phyloP scores from a whole-genome alignment of 2,113 vertebrate species.

The Tragelaphus strepsiceros region DNA sequence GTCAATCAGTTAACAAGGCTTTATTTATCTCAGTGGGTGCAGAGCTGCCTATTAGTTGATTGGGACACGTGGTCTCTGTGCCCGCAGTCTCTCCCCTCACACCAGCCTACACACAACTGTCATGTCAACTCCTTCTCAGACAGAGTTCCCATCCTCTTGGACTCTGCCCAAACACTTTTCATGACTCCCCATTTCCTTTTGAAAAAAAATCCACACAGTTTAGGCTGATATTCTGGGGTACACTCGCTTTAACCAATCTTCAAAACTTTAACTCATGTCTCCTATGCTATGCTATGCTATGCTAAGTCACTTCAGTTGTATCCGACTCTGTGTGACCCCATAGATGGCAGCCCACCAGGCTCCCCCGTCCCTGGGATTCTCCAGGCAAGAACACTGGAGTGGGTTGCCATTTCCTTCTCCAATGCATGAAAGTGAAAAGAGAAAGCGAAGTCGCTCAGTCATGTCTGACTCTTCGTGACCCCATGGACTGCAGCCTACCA shows the following conservation, averaged over 20 bases:
- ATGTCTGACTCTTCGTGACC: too few species aligned
- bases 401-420: too few species aligned
- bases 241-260: background rate
- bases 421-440: too few species aligned
- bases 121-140: conserved; percentile 29
- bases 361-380: too few species aligned
- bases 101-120: conserved; percentile 52
- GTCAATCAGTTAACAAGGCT: conserved; percentile 59
- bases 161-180: background rate
- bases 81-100: background rate
- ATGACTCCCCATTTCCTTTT: background rate
- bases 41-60: background rate
- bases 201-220: background rate
- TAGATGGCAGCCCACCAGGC: too few species aligned
- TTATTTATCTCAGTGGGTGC: conserved; percentile 61
- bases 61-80: conserved; percentile 4
- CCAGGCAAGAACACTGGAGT: too few species aligned
- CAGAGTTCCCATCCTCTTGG: background rate
- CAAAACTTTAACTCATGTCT: background rate
- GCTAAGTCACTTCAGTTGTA: too few species aligned
- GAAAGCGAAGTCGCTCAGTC: too few species aligned
- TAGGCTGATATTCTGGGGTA: background rate
- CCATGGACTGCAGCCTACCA: too few species aligned
- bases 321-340: too few species aligned
- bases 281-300: background rate